These are phyloP conservation scores for Caenorhabditis auriculariae DNA, from an alignment of 2,888 invertebrate genomes.

Conservation along the genomic window DNA sequence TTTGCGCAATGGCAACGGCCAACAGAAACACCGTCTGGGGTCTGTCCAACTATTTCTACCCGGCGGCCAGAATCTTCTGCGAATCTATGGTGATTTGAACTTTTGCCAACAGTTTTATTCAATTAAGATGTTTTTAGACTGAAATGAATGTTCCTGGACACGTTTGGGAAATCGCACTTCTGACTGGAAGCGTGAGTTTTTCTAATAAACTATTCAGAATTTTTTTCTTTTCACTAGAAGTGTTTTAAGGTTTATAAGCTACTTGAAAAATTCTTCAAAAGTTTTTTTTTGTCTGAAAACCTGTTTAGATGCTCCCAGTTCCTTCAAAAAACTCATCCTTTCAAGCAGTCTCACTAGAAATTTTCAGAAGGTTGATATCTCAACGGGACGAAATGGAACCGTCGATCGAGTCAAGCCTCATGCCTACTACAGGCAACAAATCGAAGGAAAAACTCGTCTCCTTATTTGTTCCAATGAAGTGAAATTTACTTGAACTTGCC, in stretches of 20 bases:
- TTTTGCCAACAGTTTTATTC: not conserved
- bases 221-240: not conserved
- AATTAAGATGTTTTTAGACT: constrained; percentile 69
- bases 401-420: constrained; percentile 27
- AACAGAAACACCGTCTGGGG: constrained; percentile 40
- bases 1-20: constrained; percentile 40
- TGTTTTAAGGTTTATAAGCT: not conserved
- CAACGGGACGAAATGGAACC: constrained; percentile 9
- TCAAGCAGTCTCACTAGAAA: too few species aligned
- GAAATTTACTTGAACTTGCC: not conserved
- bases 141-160: constrained; percentile 81
- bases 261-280: not conserved
- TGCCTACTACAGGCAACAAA: constrained; percentile 16
- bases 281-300: too few species aligned
- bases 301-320: too few species aligned
- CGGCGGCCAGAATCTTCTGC: constrained; percentile 22
- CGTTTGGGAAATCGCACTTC: constrained; percentile 77
- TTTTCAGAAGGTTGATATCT: constrained; percentile 8
- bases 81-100: constrained; percentile 38
- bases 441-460: constrained; percentile 12
- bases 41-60: constrained; percentile 40
- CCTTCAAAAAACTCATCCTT: too few species aligned
- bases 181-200: not conserved
- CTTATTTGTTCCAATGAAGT: constrained; percentile 40
- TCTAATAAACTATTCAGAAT: not conserved